Evolutionary conservation across 1,140 invertebrate species (phyloP).

Genomic region (Drosophila sucinea): DNA sequence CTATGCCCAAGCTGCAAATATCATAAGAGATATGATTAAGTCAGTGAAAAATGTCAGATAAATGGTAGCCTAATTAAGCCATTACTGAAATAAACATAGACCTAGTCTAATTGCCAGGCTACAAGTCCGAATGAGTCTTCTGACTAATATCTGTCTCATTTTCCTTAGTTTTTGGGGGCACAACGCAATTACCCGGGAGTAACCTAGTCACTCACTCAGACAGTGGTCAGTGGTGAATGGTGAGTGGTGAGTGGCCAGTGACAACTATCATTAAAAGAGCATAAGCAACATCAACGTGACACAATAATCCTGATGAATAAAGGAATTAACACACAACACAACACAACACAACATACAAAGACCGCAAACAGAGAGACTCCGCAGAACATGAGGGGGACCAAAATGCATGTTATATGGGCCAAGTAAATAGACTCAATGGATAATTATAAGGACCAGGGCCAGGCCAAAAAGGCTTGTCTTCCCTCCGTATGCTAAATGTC

Average conservation of each 20-base stretch:
- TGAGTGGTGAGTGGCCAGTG: conserved; percentile 24
- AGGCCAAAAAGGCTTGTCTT: conserved; percentile 69
- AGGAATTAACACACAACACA: conserved; percentile 47
- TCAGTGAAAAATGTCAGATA: conserved; percentile 29
- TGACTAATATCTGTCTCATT: conserved; percentile 21
- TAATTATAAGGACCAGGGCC: conserved; percentile 69
- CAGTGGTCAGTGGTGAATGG: conserved; percentile 43
- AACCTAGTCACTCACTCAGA: conserved; percentile 13
- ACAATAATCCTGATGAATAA: conserved; percentile 81
- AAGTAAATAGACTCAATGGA: conserved; percentile 57
- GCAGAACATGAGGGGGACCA: conserved; percentile 15
- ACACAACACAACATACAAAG: conserved; percentile 25
- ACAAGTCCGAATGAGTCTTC: conserved; percentile 9
- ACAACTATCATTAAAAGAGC: conserved; percentile 81
- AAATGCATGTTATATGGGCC: conserved; percentile 72
- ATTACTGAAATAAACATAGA: conserved; percentile 51
- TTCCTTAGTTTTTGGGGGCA: conserved; percentile 42
- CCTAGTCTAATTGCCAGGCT: conserved; percentile 41
- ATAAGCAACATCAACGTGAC: conserved; percentile 79
- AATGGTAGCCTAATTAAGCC: conserved; percentile 59
- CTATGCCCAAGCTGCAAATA: conserved; percentile 92
- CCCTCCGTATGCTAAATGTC: conserved; percentile 74
- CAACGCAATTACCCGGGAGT: conserved; percentile 69
- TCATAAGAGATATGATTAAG: conserved; percentile 25
- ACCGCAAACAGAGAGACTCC: not conserved